Conservation (phyloP, 2,113 vertebrate species). For the Periophthalmodon schlosseri region DNA sequence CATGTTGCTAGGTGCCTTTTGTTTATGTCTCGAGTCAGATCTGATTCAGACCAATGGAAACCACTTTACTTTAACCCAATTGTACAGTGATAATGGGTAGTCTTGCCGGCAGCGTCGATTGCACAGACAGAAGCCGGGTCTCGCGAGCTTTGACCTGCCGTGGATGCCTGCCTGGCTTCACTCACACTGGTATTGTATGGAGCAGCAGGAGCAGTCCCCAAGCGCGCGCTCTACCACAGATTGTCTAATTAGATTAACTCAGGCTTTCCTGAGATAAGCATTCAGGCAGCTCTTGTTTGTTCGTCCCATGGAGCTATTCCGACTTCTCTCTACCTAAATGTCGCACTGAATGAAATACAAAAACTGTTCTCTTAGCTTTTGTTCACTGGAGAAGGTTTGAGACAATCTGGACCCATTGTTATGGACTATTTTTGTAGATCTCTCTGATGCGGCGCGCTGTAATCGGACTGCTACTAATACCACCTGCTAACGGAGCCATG, state of each 20-base stretch:
- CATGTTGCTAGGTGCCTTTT: neutral
- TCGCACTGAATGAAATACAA: constrained; percentile 62
- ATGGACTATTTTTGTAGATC: constrained; percentile 58
- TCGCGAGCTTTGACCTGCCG: neutral
- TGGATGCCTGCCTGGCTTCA: neutral
- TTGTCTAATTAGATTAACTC: constrained; percentile 89
- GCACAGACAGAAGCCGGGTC: neutral
- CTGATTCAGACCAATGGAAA: neutral
- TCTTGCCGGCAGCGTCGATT: neutral
- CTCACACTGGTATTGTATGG: constrained; percentile 14
- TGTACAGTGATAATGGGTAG: neutral
- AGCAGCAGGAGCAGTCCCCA: constrained; percentile 41
- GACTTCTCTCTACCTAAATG: constrained; percentile 77
- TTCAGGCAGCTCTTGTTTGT: constrained; percentile 78
- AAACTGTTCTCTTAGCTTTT: neutral
- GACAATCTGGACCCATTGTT: constrained; percentile 27
- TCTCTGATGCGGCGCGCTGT: constrained; percentile 44
- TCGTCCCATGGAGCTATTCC: constrained; percentile 70
- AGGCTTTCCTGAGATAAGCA: constrained; percentile 91
- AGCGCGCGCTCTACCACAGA: constrained; percentile 71
- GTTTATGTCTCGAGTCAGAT: neutral
- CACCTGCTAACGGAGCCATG: constrained; percentile 65
- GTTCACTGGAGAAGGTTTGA: constrained; percentile 22
- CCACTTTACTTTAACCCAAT: constrained; percentile 1
- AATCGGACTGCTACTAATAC: constrained; percentile 55